These are phyloP conservation scores for Fregata magnificens DNA, from an alignment of 2,113 vertebrate genomes.

Conservation along the genomic window DNA sequence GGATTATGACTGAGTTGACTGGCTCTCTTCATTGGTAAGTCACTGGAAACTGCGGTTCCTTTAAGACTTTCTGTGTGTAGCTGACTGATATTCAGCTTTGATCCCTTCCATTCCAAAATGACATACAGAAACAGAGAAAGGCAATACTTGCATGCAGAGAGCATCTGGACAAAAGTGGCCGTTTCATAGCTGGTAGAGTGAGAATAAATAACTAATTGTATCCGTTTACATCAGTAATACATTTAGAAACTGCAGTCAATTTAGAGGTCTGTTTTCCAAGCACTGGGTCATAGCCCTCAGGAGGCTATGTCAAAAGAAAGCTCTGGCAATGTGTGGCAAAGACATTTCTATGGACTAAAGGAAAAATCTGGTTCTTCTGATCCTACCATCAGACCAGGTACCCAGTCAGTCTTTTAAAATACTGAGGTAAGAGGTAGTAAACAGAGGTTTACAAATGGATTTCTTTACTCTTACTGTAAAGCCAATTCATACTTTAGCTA, in stretches of 20 bases:
- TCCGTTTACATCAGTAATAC: background rate
- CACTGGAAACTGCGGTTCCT: background rate
- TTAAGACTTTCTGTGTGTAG: background rate
- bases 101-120: background rate
- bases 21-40: background rate
- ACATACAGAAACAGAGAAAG: background rate
- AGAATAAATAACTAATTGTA: background rate
- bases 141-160: background rate
- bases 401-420: background rate
- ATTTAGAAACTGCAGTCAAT: background rate
- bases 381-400: background rate
- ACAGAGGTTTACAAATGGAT: background rate
- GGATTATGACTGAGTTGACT: background rate
- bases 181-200: background rate
- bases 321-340: background rate
- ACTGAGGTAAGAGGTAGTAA: background rate
- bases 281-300: background rate
- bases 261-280: background rate
- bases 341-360: background rate
- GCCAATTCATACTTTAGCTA: background rate
- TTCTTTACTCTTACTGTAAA: background rate
- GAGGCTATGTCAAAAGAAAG: background rate
- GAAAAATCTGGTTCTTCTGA: background rate
- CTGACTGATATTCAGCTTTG: background rate
- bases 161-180: background rate